phyloP scores from a whole-genome alignment of 2,888 invertebrate species.

The Volucella inanis region DNA sequence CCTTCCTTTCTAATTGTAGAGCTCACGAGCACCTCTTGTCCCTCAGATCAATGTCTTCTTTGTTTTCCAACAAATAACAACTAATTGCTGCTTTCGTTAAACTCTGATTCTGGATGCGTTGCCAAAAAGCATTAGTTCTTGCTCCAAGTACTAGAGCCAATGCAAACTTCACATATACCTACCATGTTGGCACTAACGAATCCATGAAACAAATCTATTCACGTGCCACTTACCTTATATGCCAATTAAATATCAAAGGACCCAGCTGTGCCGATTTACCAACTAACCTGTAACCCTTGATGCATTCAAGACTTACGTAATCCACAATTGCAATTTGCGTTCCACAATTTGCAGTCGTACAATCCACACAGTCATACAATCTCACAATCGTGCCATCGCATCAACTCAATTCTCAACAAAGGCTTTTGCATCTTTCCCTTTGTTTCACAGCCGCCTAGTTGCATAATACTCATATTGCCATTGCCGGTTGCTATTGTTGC shows the following conservation, averaged over 20 bases:
- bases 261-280: background rate
- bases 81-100: no score
- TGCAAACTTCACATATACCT: no score
- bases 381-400: background rate
- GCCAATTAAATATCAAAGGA: slow-evolving; percentile 24
- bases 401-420: slow-evolving; percentile 12
- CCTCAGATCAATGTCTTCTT: no score
- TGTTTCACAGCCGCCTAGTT: slow-evolving; percentile 49
- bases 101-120: no score
- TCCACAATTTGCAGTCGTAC: slow-evolving; percentile 24
- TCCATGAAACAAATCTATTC: background rate
- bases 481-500: slow-evolving; percentile 53
- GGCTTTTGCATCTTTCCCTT: slow-evolving; percentile 21
- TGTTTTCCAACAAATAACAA: no score
- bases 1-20: no score
- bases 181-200: slow-evolving; percentile 3
- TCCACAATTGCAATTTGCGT: slow-evolving; percentile 41
- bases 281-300: slow-evolving; percentile 36
- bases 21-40: no score
- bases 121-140: no score
- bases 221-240: background rate
- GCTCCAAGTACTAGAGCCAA: no score
- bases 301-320: slow-evolving; percentile 22
- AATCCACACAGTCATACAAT: no score
- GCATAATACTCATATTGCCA: slow-evolving; percentile 33